Evolutionary conservation across 2,113 vertebrate genomes (phyloP).

Genomic region (Phylloscopus trochilus): DNA sequence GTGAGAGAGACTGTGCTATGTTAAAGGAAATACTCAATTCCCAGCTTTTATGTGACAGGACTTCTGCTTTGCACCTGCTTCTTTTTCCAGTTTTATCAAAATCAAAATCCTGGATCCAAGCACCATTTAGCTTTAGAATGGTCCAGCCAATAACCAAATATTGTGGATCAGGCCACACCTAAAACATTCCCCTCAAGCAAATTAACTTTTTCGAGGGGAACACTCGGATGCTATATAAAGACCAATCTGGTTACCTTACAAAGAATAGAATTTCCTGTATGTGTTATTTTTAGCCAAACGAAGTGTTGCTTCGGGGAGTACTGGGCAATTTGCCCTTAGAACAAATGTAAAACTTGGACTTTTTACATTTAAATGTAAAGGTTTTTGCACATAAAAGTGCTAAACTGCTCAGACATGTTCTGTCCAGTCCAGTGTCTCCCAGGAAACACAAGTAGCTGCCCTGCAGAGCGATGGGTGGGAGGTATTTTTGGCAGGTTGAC

Average conservation of each 20-base stretch:
- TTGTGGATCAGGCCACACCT: background rate
- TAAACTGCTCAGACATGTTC: background rate
- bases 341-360: background rate
- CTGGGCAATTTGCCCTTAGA: background rate
- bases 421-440: background rate
- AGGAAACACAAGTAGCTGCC: background rate
- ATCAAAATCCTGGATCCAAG: background rate
- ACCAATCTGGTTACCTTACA: background rate
- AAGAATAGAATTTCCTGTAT: constrained; percentile 39
- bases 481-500: constrained; percentile 40
- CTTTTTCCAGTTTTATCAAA: background rate
- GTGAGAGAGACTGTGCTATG: background rate
- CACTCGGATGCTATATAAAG: background rate
- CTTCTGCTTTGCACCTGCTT: background rate
- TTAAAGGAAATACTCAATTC: background rate
- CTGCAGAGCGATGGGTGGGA: background rate
- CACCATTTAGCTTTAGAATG: background rate
- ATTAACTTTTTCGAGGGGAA: background rate
- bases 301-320: background rate
- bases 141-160: background rate
- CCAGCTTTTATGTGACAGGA: background rate
- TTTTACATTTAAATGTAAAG: background rate
- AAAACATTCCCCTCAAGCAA: background rate
- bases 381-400: background rate
- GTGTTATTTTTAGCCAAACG: constrained; percentile 26